phyloP scores from a whole-genome alignment of 2,113 vertebrate species.

The Halichoeres trimaculatus region DNA sequence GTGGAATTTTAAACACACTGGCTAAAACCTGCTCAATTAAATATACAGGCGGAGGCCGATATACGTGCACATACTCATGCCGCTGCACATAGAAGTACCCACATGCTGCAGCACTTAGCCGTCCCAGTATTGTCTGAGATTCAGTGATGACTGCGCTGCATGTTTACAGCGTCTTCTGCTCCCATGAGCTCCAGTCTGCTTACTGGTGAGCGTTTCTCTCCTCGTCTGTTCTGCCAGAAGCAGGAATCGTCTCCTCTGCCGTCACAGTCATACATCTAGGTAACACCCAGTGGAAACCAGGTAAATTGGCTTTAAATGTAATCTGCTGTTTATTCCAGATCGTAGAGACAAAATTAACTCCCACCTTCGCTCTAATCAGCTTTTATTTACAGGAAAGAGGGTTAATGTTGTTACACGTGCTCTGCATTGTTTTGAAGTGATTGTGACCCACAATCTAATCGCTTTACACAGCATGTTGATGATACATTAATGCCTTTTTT shows the following conservation, averaged over 20 bases:
- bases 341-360: constrained; percentile 4
- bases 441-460: neutral
- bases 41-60: constrained; percentile 60
- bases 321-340: constrained; percentile 15
- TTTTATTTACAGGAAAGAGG: constrained; percentile 4
- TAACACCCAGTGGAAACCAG: neutral
- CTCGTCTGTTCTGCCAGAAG: constrained; percentile 16
- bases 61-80: constrained; percentile 41
- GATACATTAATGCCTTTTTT: neutral
- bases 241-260: neutral
- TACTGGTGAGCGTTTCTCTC: constrained; percentile 15
- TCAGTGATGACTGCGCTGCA: constrained; percentile 29
- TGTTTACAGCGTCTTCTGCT: constrained; percentile 40
- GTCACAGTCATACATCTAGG: neutral
- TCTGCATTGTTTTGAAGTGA: neutral
- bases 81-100: constrained; percentile 27
- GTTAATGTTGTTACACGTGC: neutral
- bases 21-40: constrained; percentile 69
- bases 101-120: constrained; percentile 52
- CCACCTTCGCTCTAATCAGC: neutral
- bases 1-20: constrained; percentile 77
- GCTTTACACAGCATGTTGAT: neutral
- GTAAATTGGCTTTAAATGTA: neutral
- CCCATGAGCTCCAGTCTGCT: constrained; percentile 40
- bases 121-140: constrained; percentile 48